Percentiles rank a stretch among this genome's conserved stretches.
Conservation (phyloP, 2,113 vertebrate species). For the Notothenia rossii region DNA sequence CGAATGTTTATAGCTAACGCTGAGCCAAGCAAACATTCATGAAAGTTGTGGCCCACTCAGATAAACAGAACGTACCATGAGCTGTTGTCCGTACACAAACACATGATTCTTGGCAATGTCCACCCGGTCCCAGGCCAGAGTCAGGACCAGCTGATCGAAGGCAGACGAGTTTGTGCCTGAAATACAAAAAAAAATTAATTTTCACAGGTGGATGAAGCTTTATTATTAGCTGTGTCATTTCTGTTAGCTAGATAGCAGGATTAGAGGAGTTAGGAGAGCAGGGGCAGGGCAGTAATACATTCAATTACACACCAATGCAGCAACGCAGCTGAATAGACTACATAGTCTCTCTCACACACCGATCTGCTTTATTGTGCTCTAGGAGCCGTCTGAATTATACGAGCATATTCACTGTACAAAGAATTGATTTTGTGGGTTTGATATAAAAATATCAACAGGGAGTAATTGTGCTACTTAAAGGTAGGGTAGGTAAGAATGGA, state of each 20-base stretch:
- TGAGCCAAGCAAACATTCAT: constrained; percentile 50
- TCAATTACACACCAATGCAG: constrained; percentile 62
- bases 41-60: constrained; percentile 9
- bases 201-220: constrained; percentile 28
- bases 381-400: constrained; percentile 26
- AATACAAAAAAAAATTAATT: constrained; percentile 51
- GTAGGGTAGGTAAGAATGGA: too few relatives aligned
- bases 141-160: constrained; percentile 97
- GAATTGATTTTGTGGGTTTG: not conserved
- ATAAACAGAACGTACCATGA: constrained; percentile 94
- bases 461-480: not conserved
- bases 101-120: constrained; percentile 99
- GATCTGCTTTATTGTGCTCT: constrained; percentile 41
- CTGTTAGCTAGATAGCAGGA: constrained; percentile 48
- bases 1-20: constrained; percentile 52
- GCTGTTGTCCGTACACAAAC: constrained; percentile 98
- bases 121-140: constrained; percentile 97
- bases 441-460: not conserved
- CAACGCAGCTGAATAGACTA: constrained; percentile 53
- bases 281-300: constrained; percentile 41
- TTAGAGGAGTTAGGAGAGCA: constrained; percentile 48
- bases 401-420: constrained; percentile 4
- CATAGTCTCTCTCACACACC: constrained; percentile 36
- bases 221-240: constrained; percentile 40
- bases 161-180: constrained; percentile 96